phyloP scores from a whole-genome alignment of 2,888 invertebrate genomes.

The Himalopsyche tibetana region DNA sequence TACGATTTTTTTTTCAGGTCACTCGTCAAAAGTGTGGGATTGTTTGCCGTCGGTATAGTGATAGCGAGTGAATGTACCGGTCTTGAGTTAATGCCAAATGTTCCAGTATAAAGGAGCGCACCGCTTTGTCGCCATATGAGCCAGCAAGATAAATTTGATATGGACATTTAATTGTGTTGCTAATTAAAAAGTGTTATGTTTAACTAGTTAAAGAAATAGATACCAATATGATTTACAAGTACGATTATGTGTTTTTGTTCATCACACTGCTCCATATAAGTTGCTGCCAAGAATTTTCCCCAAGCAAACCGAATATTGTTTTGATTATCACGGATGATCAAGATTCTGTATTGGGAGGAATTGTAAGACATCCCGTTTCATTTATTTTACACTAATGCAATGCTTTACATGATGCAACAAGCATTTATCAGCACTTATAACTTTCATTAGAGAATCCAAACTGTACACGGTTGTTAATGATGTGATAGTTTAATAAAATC shows the following conservation, averaged over 20 bases:
- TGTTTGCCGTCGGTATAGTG: slow-evolving; percentile 86
- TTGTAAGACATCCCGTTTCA: slow-evolving; percentile 76
- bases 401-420: too few species aligned
- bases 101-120: slow-evolving; percentile 67
- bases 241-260: slow-evolving; percentile 69
- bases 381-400: slow-evolving; percentile 1
- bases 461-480: too few species aligned
- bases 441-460: too few species aligned
- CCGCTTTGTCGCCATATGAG: slow-evolving; percentile 11
- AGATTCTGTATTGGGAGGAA: slow-evolving; percentile 85
- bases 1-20: slow-evolving; percentile 79
- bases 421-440: too few species aligned
- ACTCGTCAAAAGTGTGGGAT: slow-evolving; percentile 86
- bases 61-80: slow-evolving; percentile 88
- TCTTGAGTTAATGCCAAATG: slow-evolving; percentile 84
- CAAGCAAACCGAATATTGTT: slow-evolving; percentile 82
- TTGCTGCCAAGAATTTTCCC: slow-evolving; percentile 67
- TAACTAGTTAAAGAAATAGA: slow-evolving; percentile 45
- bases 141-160: slow-evolving; percentile 27
- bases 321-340: slow-evolving; percentile 91
- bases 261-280: slow-evolving; percentile 67
- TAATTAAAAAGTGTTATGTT: slow-evolving; percentile 38
- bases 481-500: too few species aligned
- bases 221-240: slow-evolving; percentile 55
- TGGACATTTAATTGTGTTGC: slow-evolving; percentile 19